Percentiles rank a stretch among this genome's conserved stretches.
These are phyloP conservation scores for Zalophus californianus DNA, from an alignment of 2,797 vertebrate species.

Conservation along the genomic window DNA sequence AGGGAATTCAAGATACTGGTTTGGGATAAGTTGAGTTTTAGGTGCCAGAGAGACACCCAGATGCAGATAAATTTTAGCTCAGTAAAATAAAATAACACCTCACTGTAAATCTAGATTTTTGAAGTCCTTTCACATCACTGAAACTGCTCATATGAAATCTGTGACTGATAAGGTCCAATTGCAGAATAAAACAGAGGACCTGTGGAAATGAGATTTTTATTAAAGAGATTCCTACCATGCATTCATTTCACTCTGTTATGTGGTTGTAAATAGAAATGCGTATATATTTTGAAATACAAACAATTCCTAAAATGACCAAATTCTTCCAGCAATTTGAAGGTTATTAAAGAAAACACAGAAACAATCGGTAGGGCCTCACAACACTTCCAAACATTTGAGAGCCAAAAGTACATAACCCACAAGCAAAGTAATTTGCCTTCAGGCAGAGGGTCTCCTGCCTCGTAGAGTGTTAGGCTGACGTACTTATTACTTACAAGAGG, in stretches of 20 bases:
- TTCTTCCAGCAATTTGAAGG: neutral
- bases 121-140: neutral
- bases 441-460: neutral
- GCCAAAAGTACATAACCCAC: neutral
- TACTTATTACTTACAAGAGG: neutral
- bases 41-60: neutral
- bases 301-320: neutral
- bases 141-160: neutral
- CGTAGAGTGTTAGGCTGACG: neutral
- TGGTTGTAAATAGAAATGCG: neutral
- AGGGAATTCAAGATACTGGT: neutral
- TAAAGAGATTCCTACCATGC: neutral
- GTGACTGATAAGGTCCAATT: neutral
- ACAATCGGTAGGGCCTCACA: neutral
- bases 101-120: neutral
- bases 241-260: neutral
- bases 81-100: neutral
- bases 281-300: neutral
- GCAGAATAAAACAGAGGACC: neutral
- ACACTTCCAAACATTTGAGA: neutral
- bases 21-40: neutral
- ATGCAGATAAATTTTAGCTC: neutral
- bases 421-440: neutral
- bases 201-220: neutral
- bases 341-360: conserved; percentile 32